phyloP scores from a whole-genome alignment of 2,888 invertebrate genomes.

The Caenorhabditis doughertyi region DNA sequence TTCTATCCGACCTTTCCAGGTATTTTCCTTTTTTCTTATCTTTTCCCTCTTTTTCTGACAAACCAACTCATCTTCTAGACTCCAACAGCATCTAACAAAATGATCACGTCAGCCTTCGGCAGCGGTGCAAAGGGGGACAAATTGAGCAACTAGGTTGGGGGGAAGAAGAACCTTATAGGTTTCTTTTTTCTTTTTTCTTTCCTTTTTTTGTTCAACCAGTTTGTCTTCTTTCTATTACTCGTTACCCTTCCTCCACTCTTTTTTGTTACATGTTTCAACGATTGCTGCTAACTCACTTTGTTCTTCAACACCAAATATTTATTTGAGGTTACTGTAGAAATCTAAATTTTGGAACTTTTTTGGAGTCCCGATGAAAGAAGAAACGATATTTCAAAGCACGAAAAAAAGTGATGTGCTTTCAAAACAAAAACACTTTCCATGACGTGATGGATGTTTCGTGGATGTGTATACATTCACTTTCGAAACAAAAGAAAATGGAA shows the following conservation, averaged over 20 bases:
- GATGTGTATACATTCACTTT: background rate
- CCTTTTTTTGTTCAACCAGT: conserved; percentile 42
- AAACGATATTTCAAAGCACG: background rate
- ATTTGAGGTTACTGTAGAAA: conserved; percentile 11
- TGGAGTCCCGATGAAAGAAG: background rate
- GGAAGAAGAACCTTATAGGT: conserved; percentile 49
- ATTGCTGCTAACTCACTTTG: conserved; percentile 37
- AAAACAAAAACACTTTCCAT: conserved; percentile 23
- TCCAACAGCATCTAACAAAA: conserved; percentile 25
- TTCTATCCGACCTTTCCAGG: conserved; percentile 29
- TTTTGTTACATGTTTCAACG: conserved; percentile 47
- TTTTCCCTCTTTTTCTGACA: background rate
- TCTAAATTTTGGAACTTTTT: background rate
- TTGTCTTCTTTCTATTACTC: conserved; percentile 38
- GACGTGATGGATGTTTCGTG: conserved; percentile 15
- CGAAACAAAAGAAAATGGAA: conserved; percentile 12
- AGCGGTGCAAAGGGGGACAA: conserved; percentile 2
- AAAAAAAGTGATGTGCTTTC: background rate
- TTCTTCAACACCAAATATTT: conserved; percentile 39
- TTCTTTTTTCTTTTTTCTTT: conserved; percentile 36
- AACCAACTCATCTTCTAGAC: conserved; percentile 13
- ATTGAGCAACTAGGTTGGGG: conserved; percentile 56
- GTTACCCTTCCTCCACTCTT: conserved; percentile 36
- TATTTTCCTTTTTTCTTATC: conserved; percentile 2
- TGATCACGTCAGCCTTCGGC: conserved; percentile 47